Base-by-base conservation (phyloP, 1,140 invertebrate species). In the Coptotermes formosanus region DNA sequence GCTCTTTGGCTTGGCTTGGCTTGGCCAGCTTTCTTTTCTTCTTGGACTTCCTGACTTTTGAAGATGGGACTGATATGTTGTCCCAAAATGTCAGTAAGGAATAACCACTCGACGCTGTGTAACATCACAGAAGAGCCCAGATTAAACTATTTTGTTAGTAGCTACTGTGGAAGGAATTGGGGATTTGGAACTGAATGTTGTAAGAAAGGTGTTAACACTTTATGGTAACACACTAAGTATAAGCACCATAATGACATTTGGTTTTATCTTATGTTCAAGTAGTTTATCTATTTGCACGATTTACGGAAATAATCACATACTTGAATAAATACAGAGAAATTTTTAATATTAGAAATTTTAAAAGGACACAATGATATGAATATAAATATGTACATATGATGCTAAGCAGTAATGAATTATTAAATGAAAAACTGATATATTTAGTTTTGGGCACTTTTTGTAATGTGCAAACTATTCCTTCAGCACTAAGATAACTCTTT, bases 331-430 rank as follows among this genome's bases (percentile, higher is more conserved):
- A 91, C 90, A 91, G 90, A 91, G 90, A 91, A 90, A 90, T 90
- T 89, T 91, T 91, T 91, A 91, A 90, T 90, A 86, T 91, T 91
- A 91, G 89, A 90, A 91, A 91, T 90, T 90, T 90, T 90, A 89
- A 90, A 91, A 90, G 89, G 90, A 89, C 88, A 89, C 89, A 88
- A 89, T 90, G 91, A 91, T 91, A 91, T 91, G 91, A 90, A 91
- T 89, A 90, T 91, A 91, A 91, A 91, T 91, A 91, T 91, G 89
- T 91, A 91, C 91, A 91, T 85, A 87, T 87, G 82, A 69, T 88
- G 86, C 86, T 82, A 86, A 86, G 83, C 86, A 87, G 64, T 87
- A 87, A 85, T 59, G 83, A 87, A 87, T 85, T 82, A 86, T 86
- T 86, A 86, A 86, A 86, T 86, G 85, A 86, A 75, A 86, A 86